Base-by-base conservation (phyloP, 2,888 invertebrate genomes). In the Oasisia sp. region DNA sequence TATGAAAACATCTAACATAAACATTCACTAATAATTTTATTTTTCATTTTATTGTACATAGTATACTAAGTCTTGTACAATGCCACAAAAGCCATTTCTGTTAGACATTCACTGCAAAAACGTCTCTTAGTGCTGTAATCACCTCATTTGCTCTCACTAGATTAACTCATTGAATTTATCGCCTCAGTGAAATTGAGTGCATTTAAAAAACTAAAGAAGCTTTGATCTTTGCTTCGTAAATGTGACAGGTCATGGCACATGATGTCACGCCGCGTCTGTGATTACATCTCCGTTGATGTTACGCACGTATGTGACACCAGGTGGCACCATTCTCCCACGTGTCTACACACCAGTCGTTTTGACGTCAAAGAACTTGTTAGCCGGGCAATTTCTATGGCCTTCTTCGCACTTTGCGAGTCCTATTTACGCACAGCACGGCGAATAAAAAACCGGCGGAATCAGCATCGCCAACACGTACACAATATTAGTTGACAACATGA, bases 401-500 rank as follows among this genome's bases (percentile, higher is more conserved):
- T 50, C 12, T 50, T 50, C 50, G 9, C 50, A 50, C 50, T 9
- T 50, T 14, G 12, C 12, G 9, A 14, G 50, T 50, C n/a, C 27
- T 74, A 19, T 74, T n/a, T 74, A 27, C 74, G 74, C 74, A 27
- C 27, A 0, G 27, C 19, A 74, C 2, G 74, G 27, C 74, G 27
- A 74, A 74, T 74, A 27, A n/a, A 19, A 74, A 74, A 19, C 74
- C 74, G 3, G 74, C 27, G 3, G 74, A 74, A 74, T 74, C 74
- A n/a, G 19, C 74, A 74, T 19, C 74, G 74, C 74, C 74, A 74
- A 74, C 74, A 74, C 74, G 74, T 74, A 74, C 5, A 27, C 27
- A 74, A 74, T 19, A 74, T 74, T 74, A 74, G 74, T 74, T 74
- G 74, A 74, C 74, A 74, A 74, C 74, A 19, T 74, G 74, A n/a